Base-by-base conservation (phyloP, 2,113 vertebrate genomes). In the Otocyon megalotis region DNA sequence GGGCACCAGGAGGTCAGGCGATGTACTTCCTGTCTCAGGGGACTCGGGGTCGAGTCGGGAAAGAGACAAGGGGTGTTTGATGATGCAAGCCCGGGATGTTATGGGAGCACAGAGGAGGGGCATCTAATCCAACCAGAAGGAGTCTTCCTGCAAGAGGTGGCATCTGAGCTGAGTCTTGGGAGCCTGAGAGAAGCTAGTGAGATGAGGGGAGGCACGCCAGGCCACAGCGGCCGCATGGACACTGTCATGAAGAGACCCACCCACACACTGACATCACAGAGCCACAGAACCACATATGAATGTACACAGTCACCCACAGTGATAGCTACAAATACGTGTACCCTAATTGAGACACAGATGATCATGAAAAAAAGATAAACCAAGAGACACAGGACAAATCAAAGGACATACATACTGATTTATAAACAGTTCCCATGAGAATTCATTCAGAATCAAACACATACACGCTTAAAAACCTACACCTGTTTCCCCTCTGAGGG, bases 391-490 rank as follows among this genome's bases (percentile, higher is more conserved):
- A 80, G 24, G 72, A 89, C 54, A 67, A 63, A 63, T 15, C 62
- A 15, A 72, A 69, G 48, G 56, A 76, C 19, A 50, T 37, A 74
- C 53, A 69, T 2, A 56, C 0, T 72, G 48, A 89, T 50, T 30
- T 50, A 50, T 56, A 37, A 62, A 28, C 14, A 24, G 26, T 37
- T 56, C 37, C 71, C 26, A 37, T 32, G 71, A 82, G 54, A 94
- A 32, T 22, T 24, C 79, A 72, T 83, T 96, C 43, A 50, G 79
- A 92, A 96, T 80, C 37, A 82, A 54, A 71, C 32, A 56, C n/a
- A n/a, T 2, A 16, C 16, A 63, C n/a, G 12, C 63, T 74, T 60
- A 53, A 22, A 79, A 50, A 48, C 54, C 24, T 28, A 56, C n/a
- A 80, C 12, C 37, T 0, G 0, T 22, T 81, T 50, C 37, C 35